A percentile compares a stretch with the other conserved stretches of the same genome.
phyloP scores from a whole-genome alignment of 2,888 invertebrate genomes.

The Scotopteryx bipunctaria region DNA sequence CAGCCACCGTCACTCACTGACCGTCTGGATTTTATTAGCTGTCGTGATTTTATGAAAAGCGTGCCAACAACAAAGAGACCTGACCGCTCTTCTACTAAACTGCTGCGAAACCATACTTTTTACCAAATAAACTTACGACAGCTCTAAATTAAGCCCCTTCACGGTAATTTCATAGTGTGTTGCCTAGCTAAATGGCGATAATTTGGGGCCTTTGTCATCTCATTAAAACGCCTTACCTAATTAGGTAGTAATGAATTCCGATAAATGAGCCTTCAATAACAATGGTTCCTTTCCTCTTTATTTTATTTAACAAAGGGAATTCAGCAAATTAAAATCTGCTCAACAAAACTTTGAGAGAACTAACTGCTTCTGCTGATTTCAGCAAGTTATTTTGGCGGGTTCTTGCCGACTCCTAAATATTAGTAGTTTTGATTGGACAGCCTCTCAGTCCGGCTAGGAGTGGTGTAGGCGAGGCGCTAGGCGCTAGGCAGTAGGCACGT shows the following conservation, averaged over 20 bases:
- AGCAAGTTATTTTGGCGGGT: no score
- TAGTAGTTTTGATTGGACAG: no score
- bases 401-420: no score
- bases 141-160: no score
- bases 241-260: slow-evolving; percentile 4
- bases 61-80: slow-evolving; percentile 6
- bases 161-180: no score
- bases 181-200: background rate
- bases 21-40: slow-evolving; percentile 15
- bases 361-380: no score
- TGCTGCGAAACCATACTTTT: no score
- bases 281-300: background rate
- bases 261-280: slow-evolving; percentile 3
- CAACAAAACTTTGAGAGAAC: background rate
- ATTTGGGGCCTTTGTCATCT: background rate
- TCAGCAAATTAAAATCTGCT: background rate
- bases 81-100: background rate
- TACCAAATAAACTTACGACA: no score
- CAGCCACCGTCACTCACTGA: slow-evolving; percentile 5
- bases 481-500: background rate
- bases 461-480: no score
- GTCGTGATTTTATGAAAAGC: slow-evolving; percentile 11
- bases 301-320: background rate
- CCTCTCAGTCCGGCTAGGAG: no score
- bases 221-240: background rate